phyloP scores from a whole-genome alignment of 2,797 vertebrate species.

The Vipera ursinii region DNA sequence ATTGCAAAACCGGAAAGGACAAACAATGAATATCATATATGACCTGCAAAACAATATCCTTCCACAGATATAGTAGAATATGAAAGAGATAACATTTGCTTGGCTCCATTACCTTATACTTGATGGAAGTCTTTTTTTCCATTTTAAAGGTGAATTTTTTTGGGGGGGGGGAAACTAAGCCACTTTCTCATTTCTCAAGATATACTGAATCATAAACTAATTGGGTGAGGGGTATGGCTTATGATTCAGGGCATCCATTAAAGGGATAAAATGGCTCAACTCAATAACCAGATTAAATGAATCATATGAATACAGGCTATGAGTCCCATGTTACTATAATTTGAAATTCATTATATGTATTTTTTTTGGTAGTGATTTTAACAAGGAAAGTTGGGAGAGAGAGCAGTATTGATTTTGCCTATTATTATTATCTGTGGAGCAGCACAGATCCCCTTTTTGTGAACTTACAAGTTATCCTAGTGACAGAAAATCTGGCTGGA shows the following conservation, averaged over 20 bases:
- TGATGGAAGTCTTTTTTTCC: background rate
- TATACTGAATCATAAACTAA: background rate
- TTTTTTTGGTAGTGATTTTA: background rate
- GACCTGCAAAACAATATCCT: background rate
- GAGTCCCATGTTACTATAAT: background rate
- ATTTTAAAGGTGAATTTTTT: background rate
- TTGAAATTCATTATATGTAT: background rate
- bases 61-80: background rate
- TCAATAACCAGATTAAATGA: background rate
- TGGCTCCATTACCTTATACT: background rate
- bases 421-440: background rate
- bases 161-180: background rate
- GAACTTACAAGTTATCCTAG: background rate
- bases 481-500: background rate
- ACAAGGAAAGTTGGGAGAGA: background rate
- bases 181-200: background rate
- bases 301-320: background rate
- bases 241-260: background rate
- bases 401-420: background rate
- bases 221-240: background rate
- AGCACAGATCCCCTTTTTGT: background rate
- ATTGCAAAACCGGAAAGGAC: background rate
- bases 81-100: background rate
- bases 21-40: background rate
- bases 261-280: background rate